Evolutionary conservation across 2,797 vertebrate genomes (phyloP), one percentile per base, ranked within the genome.

Genomic region (Sternotherus odoratus): DNA sequence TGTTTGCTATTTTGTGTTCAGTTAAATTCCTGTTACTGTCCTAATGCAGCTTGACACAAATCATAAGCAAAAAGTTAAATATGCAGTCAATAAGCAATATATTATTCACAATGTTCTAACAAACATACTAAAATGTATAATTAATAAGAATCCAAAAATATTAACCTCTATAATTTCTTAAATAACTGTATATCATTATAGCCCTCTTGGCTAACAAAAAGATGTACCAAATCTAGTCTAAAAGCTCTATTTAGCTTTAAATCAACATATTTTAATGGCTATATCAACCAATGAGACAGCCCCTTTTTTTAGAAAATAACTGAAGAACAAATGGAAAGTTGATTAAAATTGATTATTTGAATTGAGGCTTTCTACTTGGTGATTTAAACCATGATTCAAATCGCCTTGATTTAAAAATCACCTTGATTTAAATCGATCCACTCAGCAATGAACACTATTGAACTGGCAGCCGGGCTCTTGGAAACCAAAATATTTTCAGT

Each of bases 401-500:
- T 53, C 3, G 3, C 19, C 51, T 53, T 53, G 51, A 53, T 53
- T 53, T 53, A 53, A 53, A 57, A 13, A 57, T 57, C 28, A 57
- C 26, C 56, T 57, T 57, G 28, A 57, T 2, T 57, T 5, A 57
- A 30, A 57, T 13, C 1, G 26, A 28, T 57, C 56, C 0, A 0
- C 30, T 43, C 0, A 0, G 0, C 16, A 36, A 66, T 21, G 8
- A 26, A 23, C 21, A 17, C 19, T 48, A 17, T 5, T 7, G 49
- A 79, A 83, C 23, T 57, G 69, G 54, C 79, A 66, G 78, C n/a
- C 54, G n/a, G 36, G 60, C 88, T 93, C 63, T 60, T 82, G 5
- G 50, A 84, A 91, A 16, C 19, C 66, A 83, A 77, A 94, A 33
- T 39, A 92, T 33, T 66, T 92, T 77, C 92, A 86, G 66, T 2